Conservation (phyloP, 2,113 vertebrate genomes). For the Pungitius pungitius region DNA sequence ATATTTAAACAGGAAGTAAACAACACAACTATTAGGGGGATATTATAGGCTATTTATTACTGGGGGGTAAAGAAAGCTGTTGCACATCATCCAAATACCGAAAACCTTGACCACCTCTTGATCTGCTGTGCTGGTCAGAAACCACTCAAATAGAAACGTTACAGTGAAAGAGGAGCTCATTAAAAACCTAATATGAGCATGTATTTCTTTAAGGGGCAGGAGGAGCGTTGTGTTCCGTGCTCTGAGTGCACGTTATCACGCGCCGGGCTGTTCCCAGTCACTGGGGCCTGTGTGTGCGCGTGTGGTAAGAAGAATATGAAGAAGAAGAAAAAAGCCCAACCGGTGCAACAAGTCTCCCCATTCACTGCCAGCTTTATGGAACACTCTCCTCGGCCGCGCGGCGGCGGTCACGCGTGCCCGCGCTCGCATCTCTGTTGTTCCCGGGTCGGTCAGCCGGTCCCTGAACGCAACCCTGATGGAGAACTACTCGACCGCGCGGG, state of each 20-base stretch:
- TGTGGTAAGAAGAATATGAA: not conserved
- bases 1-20: conserved; percentile 53
- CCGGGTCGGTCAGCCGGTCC: not conserved
- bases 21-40: not conserved
- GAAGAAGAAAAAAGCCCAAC: conserved; percentile 60
- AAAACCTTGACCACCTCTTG: not conserved
- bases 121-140: not conserved
- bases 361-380: conserved; percentile 90
- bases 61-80: not conserved
- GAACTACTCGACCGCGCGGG: not conserved
- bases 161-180: not conserved
- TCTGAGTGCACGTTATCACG: conserved; percentile 44
- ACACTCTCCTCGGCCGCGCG: conserved; percentile 53
- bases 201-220: not conserved
- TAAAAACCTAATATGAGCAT: not conserved
- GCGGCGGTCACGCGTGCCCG: conserved; percentile 11
- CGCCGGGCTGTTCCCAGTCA: conserved; percentile 65
- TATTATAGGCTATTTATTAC: conserved; percentile 4
- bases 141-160: not conserved
- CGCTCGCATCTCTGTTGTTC: not conserved
- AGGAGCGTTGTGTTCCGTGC: not conserved
- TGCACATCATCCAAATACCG: not conserved
- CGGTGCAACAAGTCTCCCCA: conserved; percentile 90
- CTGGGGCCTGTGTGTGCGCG: conserved; percentile 45
- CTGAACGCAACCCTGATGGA: not conserved